Evolutionary conservation across 2,797 vertebrate species (phyloP), one percentile per base, ranked within the genome.

Genomic region (Eulemur albifrons): DNA sequence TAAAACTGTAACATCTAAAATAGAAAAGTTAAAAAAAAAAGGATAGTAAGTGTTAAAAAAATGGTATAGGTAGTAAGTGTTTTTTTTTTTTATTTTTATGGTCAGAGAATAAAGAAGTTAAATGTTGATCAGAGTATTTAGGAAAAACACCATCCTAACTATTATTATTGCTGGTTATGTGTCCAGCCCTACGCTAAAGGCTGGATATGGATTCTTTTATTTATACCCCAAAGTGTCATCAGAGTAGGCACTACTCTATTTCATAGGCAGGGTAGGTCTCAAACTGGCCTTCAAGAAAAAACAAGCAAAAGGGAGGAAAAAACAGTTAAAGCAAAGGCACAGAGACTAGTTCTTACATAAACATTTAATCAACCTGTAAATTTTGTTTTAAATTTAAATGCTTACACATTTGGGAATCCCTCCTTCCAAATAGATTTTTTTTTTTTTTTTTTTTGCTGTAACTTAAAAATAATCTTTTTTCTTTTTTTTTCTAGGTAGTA

Each of bases 351-450:
- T 89, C 32, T 87, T 45, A 94, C 7, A 54, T 9, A 76, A 59
- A 59, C 7, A 88, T 85, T 48, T 67, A 85, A 86, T 35, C 35
- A 12, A 61, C 25, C 2, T 91, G 77, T 76, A 67, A 38, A 52
- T 81, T 81, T 91, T 92, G 43, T 84, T 83, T 83, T 70, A 91
- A 67, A 43, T 52, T 70, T 40, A 90, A 93, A 52, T 88, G 88
- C 83, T 94, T 88, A 70, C 17, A 65, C n/a, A 93, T 72, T 79
- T 32, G 15, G 43, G 45, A 77, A 93, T 76, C 23, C 1, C 50
- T 85, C 94, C 48, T 95, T 77, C 59, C 15, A 88, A 92, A 93
- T 0, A 67, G 18, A 11, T 13, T 70, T 50, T 35, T 21, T 85
- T 54, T 30, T 57, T n/a, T n/a, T 35, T 27, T n/a, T 57, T n/a